Base-by-base conservation (phyloP, 1,140 invertebrate species). In the Proctacanthus coquilletti region DNA sequence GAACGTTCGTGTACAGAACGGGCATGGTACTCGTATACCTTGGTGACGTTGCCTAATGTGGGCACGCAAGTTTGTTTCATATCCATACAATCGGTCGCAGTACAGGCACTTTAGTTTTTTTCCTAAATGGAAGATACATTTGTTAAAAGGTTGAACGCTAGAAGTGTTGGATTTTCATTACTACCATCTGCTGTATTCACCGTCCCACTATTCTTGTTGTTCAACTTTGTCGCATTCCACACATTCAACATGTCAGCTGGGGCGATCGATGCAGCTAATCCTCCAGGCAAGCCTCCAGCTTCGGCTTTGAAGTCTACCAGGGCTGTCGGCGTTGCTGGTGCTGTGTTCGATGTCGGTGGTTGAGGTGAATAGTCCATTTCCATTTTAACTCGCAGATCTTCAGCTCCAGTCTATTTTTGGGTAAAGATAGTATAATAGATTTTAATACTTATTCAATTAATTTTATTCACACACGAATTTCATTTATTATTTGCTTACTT, bases 81-180 rank as follows among this genome's bases (percentile, higher is more conserved):
- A 89, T 25, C 85, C 84, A 61, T 91, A 91, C n/a, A 88, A 66
- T 49, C 84, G 72, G 61, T 89, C 84, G 67, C 85, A 91, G 59
- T 83, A 88, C 50, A 85, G 80, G 63, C 85, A 91, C 64, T 88
- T 86, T 42, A 91, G 65, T 62, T 88, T 87, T 63, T 85, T 87
- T 46, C 82, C 84, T 86, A 63, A 0, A 31, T 9, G 21, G 18
- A 4, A 36, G 11, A 10, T 13, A 34, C 15, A 32, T 32, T 32
- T 5, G 6, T 10, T 9, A 32, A 32, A 5, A 15, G 5, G 10
- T 32, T 32, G 14, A 31, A 31, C 11, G 14, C 18, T 33, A 33
- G 6, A n/a, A 8, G 23, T 8, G n/a, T 25, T 25, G 6, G n/a
- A 25, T 8, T 6, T 25, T 25, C 23, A 8, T 25, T 9, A 21